Percentiles rank a stretch among this genome's conserved stretches.
These are phyloP conservation scores for Sicus ferrugineus DNA, from an alignment of 2,888 invertebrate species.

Conservation along the genomic window DNA sequence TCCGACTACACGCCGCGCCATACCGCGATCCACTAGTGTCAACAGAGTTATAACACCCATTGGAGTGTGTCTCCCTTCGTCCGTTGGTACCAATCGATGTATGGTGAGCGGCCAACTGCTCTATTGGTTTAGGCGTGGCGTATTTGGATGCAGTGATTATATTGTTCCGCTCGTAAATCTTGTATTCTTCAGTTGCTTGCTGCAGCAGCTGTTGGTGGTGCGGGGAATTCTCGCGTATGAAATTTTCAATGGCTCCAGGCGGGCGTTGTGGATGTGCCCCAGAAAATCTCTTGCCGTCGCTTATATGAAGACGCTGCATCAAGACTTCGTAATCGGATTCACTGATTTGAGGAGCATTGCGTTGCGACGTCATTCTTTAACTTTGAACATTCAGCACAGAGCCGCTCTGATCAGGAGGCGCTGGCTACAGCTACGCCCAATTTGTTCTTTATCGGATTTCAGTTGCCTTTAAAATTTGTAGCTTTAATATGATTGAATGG, in stretches of 20 bases:
- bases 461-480: too few relatives aligned
- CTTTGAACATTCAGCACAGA: constrained; percentile 8
- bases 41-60: constrained; percentile 21
- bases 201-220: constrained; percentile 63
- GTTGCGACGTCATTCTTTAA: constrained; percentile 35
- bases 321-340: constrained; percentile 57
- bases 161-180: constrained; percentile 75
- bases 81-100: constrained; percentile 64
- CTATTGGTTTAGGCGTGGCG: constrained; percentile 77
- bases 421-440: constrained; percentile 12
- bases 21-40: constrained; percentile 31
- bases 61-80: constrained; percentile 13
- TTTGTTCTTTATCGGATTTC: background rate
- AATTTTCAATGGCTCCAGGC: constrained; percentile 53
- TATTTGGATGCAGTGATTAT: constrained; percentile 81
- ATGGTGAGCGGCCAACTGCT: constrained; percentile 52
- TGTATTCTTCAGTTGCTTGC: constrained; percentile 68
- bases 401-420: constrained; percentile 1
- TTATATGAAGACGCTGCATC: constrained; percentile 59
- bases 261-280: constrained; percentile 47
- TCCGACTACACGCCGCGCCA: constrained; percentile 55
- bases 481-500: too few relatives aligned
- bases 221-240: constrained; percentile 47
- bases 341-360: constrained; percentile 40
- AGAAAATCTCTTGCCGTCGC: constrained; percentile 36